Conservation (phyloP, 1,140 invertebrate genomes). For the Musca vetustissima region DNA sequence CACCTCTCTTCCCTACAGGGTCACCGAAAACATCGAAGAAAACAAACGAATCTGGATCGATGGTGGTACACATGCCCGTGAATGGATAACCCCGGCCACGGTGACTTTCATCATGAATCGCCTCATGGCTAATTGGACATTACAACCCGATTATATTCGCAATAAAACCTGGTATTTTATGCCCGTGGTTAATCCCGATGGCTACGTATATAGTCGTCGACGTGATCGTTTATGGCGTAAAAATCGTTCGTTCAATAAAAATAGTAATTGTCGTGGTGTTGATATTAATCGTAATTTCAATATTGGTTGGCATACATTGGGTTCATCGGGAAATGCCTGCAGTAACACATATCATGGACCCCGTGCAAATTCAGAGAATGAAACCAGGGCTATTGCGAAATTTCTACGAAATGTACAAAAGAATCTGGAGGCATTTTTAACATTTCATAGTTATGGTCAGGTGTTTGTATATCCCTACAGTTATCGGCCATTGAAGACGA, state of each 20-base stretch:
- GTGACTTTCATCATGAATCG: conserved; percentile 70
- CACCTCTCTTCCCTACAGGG: conserved; percentile 30
- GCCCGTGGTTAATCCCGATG: conserved; percentile 75
- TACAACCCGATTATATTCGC: conserved; percentile 56
- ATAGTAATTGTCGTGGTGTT: conserved; percentile 58
- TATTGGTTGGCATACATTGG: conserved; percentile 61
- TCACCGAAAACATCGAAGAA: conserved; percentile 46
- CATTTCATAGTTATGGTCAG: conserved; percentile 72
- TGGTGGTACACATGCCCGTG: conserved; percentile 71
- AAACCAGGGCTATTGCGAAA: conserved; percentile 60
- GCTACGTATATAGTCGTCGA: conserved; percentile 72
- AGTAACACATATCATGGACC: conserved; percentile 65
- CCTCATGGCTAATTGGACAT: conserved; percentile 61
- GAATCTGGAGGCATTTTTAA: conserved; percentile 63
- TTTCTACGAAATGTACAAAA: conserved; percentile 55
- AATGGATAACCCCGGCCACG: conserved; percentile 82
- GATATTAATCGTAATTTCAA: conserved; percentile 68
- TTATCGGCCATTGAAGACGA: conserved; percentile 55
- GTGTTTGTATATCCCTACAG: conserved; percentile 73
- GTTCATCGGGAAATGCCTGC: conserved; percentile 67
- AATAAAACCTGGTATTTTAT: conserved; percentile 66
- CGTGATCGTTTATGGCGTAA: conserved; percentile 66
- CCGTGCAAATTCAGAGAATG: conserved; percentile 66
- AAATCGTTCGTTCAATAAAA: conserved; percentile 56
- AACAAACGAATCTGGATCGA: conserved; percentile 60